phyloP scores from a whole-genome alignment of 2,113 vertebrate genomes.

The Calonectris borealis region DNA sequence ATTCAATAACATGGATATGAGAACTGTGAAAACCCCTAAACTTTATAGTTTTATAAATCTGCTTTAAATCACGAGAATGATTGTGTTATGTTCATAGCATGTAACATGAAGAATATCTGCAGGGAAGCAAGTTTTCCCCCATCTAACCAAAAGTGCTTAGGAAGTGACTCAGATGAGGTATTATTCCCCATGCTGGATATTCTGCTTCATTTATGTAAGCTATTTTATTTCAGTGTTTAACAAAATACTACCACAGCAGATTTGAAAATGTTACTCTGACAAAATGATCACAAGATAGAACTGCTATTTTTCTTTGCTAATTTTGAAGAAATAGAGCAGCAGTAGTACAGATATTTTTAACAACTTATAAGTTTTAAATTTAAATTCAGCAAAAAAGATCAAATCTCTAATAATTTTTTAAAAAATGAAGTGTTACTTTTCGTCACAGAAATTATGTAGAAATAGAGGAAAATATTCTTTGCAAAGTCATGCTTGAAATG shows the following conservation, averaged over 20 bases:
- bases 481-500: background rate
- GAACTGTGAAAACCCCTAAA: background rate
- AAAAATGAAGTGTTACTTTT: background rate
- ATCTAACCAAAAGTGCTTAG: background rate
- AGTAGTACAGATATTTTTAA: background rate
- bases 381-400: background rate
- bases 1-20: background rate
- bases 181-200: background rate
- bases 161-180: background rate
- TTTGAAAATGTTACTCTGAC: background rate
- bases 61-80: background rate
- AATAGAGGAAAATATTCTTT: background rate
- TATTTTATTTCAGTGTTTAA: background rate
- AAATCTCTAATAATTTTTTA: background rate
- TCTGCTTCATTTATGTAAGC: background rate
- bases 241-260: background rate
- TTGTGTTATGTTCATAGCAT: rapidly evolving
- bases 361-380: background rate
- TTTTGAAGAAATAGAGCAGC: background rate
- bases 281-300: background rate
- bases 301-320: background rate
- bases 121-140: background rate
- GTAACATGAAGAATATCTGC: background rate
- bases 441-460: background rate
- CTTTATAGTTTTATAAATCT: background rate